phyloP scores from a whole-genome alignment of 2,797 vertebrate genomes.

The Florisuga fusca region DNA sequence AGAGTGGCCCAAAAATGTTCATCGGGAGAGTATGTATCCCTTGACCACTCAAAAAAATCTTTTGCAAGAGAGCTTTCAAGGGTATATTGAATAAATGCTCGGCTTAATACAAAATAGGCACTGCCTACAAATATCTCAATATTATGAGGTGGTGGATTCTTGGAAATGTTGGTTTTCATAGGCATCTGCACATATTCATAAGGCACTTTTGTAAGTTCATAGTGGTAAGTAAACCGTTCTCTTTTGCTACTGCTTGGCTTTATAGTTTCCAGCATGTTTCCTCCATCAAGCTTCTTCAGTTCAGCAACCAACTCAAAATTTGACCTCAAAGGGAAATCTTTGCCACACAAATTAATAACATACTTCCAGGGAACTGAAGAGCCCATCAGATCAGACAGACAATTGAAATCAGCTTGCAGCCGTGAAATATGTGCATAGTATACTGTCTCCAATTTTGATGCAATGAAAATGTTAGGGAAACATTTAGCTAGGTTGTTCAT shows the following conservation, averaged over 20 bases:
- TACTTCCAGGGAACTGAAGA: conserved; percentile 90
- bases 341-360: conserved; percentile 92
- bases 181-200: conserved; percentile 85
- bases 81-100: conserved; percentile 82
- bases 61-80: conserved; percentile 78
- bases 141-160: conserved; percentile 83
- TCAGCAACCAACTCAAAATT: conserved; percentile 88
- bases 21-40: conserved; percentile 92
- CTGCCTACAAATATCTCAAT: conserved; percentile 91
- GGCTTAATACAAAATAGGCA: conserved; percentile 91
- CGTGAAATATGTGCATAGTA: conserved; percentile 90
- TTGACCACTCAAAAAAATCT: conserved; percentile 91
- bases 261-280: conserved; percentile 91
- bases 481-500: conserved; percentile 87
- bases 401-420: conserved; percentile 93
- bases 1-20: conserved; percentile 95
- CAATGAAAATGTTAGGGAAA: conserved; percentile 89
- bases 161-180: conserved; percentile 81
- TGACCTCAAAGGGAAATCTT: conserved; percentile 92
- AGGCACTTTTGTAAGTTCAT: conserved; percentile 84
- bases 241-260: conserved; percentile 86
- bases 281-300: conserved; percentile 84
- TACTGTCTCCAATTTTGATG: conserved; percentile 88
- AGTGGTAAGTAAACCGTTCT: conserved; percentile 85
- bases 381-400: conserved; percentile 87